Percentiles rank a stretch among this genome's conserved stretches.
These are phyloP conservation scores for Eristalis tenax DNA, from an alignment of 2,888 invertebrate species.

Conservation along the genomic window DNA sequence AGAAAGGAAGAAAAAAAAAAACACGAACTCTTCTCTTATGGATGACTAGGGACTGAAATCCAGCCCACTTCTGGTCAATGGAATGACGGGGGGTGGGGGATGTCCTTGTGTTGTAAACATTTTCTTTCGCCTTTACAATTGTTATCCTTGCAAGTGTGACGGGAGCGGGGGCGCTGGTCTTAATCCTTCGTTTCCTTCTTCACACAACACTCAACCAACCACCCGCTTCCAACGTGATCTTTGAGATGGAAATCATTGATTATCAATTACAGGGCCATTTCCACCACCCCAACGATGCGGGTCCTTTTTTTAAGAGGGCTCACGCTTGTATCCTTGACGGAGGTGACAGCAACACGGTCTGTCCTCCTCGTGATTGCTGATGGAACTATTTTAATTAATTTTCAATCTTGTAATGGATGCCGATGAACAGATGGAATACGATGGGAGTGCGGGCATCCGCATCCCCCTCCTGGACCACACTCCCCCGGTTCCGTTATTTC, in stretches of 20 bases:
- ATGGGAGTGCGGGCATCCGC: neutral
- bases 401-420: conserved; percentile 53
- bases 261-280: conserved; percentile 43
- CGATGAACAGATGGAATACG: neutral
- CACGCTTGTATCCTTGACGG: neutral
- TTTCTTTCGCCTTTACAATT: neutral
- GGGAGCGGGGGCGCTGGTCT: neutral
- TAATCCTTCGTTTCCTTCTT: conserved; percentile 13
- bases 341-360: conserved; percentile 29
- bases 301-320: too few relatives aligned
- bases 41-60: neutral
- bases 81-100: neutral
- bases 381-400: conserved; percentile 70
- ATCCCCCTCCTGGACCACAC: neutral
- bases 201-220: neutral
- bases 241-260: conserved; percentile 45
- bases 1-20: neutral
- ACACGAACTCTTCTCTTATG: conserved; percentile 13
- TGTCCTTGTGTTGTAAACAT: conserved; percentile 28
- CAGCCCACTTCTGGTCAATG: neutral
- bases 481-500: conserved; percentile 31
- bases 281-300: neutral
- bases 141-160: neutral
- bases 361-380: conserved; percentile 36
- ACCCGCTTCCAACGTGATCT: conserved; percentile 5